These are phyloP conservation scores for Phycodurus eques DNA, from an alignment of 2,113 vertebrate genomes.

Conservation along the genomic window DNA sequence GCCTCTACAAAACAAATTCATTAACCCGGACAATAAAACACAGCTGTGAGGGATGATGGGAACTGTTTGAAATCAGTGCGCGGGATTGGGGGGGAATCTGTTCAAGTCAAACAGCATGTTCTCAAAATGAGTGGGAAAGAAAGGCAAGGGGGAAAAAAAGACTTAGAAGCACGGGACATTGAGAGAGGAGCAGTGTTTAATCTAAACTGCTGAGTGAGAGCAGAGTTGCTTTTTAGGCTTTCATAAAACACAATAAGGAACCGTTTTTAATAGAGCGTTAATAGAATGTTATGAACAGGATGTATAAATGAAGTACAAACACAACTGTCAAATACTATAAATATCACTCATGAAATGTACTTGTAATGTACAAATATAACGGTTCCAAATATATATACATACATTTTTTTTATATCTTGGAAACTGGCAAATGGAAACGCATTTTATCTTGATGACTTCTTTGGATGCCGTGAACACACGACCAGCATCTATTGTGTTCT, in stretches of 20 bases:
- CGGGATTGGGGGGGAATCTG: conserved; percentile 46
- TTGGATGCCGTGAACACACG: conserved; percentile 21
- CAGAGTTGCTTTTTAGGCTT: conserved; percentile 28
- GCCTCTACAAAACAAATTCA: conserved; percentile 71
- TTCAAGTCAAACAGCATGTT: conserved; percentile 44
- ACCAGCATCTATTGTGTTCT: conserved; percentile 21
- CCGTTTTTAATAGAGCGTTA: conserved; percentile 38
- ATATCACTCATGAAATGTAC: conserved; percentile 33
- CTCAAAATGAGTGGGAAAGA: conserved; percentile 24
- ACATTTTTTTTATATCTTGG: conserved; percentile 11
- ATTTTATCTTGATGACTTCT: conserved; percentile 23
- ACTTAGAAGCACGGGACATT: conserved; percentile 24
- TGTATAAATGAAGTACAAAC: conserved; percentile 54
- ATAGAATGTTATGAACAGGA: conserved; percentile 50
- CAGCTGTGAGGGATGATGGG: conserved; percentile 62
- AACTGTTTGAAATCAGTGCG: conserved; percentile 60
- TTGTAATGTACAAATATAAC: conserved; percentile 18
- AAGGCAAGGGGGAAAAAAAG: neutral
- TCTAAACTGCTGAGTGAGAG: conserved; percentile 40
- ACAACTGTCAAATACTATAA: conserved; percentile 46
- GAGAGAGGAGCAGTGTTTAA: conserved; percentile 43
- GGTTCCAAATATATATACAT: conserved; percentile 18
- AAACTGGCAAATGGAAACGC: conserved; percentile 31
- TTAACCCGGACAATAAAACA: conserved; percentile 71
- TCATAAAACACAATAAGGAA: conserved; percentile 31